Evolutionary conservation across 2,113 vertebrate species (phyloP).

Genomic region (Gulo gulo): DNA sequence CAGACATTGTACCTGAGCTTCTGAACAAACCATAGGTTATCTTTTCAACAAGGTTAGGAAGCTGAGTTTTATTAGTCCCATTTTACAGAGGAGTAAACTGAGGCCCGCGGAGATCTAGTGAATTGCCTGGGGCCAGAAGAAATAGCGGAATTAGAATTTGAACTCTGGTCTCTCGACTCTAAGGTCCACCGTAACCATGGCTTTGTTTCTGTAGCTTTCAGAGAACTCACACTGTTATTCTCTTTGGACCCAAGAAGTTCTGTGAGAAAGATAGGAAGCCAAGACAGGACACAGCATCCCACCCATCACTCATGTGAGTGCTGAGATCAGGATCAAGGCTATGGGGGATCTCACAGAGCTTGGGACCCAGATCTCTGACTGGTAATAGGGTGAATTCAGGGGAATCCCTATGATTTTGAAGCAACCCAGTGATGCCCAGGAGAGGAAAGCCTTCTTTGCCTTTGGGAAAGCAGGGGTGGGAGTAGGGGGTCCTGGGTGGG

Average conservation of each 20-base stretch:
- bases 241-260: not conserved
- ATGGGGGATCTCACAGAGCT: accelerated
- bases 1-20: not conserved
- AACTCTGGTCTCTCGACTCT: not conserved
- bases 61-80: not conserved
- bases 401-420: not conserved
- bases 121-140: not conserved
- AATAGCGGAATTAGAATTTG: not conserved
- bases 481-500: not conserved
- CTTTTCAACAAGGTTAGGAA: not conserved
- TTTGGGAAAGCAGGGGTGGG: not conserved
- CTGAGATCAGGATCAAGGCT: not conserved
- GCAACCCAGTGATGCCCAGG: not conserved
- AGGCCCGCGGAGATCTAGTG: not conserved
- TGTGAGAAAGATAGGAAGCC: not conserved
- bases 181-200: not conserved
- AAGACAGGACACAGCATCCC: not conserved
- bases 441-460: not conserved
- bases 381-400: no score
- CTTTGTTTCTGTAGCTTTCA: not conserved
- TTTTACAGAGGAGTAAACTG: not conserved
- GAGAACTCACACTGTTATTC: not conserved
- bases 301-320: not conserved
- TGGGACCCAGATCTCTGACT: not conserved
- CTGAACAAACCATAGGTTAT: not conserved